Conservation (phyloP, 2,113 vertebrate genomes). For the Sus scrofa region T2T-Sscrofa CM000824.6:30482501-30483000, state of each 20-base stretch:
- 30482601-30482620: neutral
- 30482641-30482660: neutral
- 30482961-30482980: neutral
- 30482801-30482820: neutral
- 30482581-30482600: neutral
- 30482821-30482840: neutral
- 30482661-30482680: neutral
- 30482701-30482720: neutral
- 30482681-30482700: neutral
- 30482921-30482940: neutral
- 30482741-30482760: neutral
- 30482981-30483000: neutral
- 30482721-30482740: neutral
- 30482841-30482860: conserved; percentile 11
- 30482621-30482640: neutral
- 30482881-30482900: neutral
- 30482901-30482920: neutral
- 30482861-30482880: neutral
- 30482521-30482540: neutral
- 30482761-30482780: conserved; percentile 11
- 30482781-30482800: neutral
- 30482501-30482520: neutral
- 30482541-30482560: neutral
- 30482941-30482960: neutral
- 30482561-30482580: neutral